Base-by-base conservation (phyloP, 2,113 vertebrate species). In the Junco hyemalis region DNA sequence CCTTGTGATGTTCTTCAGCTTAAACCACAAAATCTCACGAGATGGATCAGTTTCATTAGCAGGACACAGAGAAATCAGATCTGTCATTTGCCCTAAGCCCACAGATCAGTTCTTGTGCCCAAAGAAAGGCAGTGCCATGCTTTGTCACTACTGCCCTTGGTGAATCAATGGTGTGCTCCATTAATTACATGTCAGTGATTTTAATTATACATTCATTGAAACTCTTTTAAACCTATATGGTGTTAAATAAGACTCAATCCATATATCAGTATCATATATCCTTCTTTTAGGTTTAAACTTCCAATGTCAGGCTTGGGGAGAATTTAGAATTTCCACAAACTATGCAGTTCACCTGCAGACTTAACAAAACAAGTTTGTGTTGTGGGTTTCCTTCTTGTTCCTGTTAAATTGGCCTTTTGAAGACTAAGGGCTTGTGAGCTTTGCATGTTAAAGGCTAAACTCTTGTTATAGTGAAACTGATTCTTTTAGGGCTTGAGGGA, bases 401-500 rank as follows among this genome's bases (percentile, higher is more conserved):
- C 24, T 92, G 26, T 92, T 97, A 95, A 96, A 95, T 71, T 90
- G 88, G 56, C 28, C 90, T 95, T 95, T 72, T 87, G 88, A 92
- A 97, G 74, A 89, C 45, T 61, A 63, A 80, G 76, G 80, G 48
- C 66, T 96, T 88, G 82, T 87, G 72, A 94, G 91, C 63, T 95
- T 94, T 92, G 91, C 87, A 70, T 94, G 93, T 86, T 95, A 95
- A 93, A 86, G 86, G 68, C 86, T 90, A 93, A 88, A 91, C 33
- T 73, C 86, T 63, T 93, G 82, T 83, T 90, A 60, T 36, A 93
- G 64, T 71, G 72, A 95, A 96, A 92, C 76, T 36, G 84, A 74
- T 86, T 91, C 91, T 93, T 93, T 93, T n/a, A 53, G 85, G 88
- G 63, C 77, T 89, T 79, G 53, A 95, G 88, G 66, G 91, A 93